Conservation (phyloP, 2,888 invertebrate genomes). For the Itoplectis maculator region DNA sequence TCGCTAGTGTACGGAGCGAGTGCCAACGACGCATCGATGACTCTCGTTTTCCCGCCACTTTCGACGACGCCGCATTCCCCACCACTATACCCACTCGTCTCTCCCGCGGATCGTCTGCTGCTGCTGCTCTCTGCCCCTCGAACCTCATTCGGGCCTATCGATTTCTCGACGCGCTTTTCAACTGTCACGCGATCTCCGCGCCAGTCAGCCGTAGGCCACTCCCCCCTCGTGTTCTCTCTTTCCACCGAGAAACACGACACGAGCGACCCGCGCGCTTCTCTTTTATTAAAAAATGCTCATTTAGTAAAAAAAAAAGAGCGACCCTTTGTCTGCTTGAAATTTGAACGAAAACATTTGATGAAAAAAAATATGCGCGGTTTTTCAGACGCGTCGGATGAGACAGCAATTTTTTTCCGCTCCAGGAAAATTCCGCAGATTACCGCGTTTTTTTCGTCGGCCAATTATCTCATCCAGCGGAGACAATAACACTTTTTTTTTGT, state of each 20-base stretch:
- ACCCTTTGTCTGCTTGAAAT: background rate
- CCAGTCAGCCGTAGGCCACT: constrained; percentile 33
- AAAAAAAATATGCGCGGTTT: background rate
- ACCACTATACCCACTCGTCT: background rate
- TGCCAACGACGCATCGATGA: constrained; percentile 30
- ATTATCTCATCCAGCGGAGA: background rate
- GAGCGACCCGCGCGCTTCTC: background rate
- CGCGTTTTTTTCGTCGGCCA: background rate
- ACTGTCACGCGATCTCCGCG: constrained; percentile 51
- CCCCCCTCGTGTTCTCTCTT: constrained; percentile 1
- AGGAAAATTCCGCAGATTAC: background rate
- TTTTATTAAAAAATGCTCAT: background rate
- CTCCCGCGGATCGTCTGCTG: background rate
- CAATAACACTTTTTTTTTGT: background rate
- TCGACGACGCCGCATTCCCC: constrained; percentile 12
- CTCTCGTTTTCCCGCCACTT: constrained; percentile 62
- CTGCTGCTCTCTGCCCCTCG: constrained; percentile 1
- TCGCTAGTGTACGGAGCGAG: constrained; percentile 40
- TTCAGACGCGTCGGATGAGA: background rate
- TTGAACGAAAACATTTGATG: background rate
- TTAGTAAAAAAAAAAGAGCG: background rate
- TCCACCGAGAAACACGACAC: background rate
- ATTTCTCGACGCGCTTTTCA: constrained; percentile 52
- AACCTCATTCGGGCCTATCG: constrained; percentile 38
- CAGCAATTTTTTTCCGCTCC: background rate